Evolutionary conservation across 2,888 invertebrate species (phyloP).

Genomic region (Matsumyia berberina): DNA sequence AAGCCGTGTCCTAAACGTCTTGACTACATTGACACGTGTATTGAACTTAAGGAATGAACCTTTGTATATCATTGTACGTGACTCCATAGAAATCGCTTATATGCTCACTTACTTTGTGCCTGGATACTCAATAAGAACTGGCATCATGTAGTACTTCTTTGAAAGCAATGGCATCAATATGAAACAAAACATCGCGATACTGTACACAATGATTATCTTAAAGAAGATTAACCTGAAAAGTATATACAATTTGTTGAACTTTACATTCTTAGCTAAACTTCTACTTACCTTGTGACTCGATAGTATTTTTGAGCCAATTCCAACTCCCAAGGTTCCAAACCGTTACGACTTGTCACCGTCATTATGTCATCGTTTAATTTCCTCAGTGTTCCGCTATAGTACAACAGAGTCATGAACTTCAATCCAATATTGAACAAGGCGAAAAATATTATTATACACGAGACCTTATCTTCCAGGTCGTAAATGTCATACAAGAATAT

Average conservation of each 20-base stretch:
- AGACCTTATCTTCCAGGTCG: conserved; percentile 37
- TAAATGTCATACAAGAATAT: conserved; percentile 32
- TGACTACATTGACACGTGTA: too few species aligned
- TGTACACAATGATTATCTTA: conserved; percentile 31
- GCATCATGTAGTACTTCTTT: conserved; percentile 44
- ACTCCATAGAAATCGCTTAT: too few species aligned
- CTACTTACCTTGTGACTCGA: conserved; percentile 15
- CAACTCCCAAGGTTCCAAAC: conserved; percentile 28
- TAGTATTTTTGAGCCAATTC: conserved; percentile 41
- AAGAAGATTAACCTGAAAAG: conserved; percentile 33
- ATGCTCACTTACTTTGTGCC: conserved; percentile 56
- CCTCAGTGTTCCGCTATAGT: conserved; percentile 16
- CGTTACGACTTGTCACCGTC: conserved; percentile 25
- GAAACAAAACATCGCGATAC: conserved; percentile 9
- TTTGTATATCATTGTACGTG: too few species aligned
- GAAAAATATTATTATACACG: conserved; percentile 43
- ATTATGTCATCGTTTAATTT: conserved; percentile 17
- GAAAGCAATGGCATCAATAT: conserved; percentile 31
- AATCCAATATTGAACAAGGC: conserved; percentile 6
- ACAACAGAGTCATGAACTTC: conserved; percentile 23
- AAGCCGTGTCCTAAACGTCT: too few species aligned
- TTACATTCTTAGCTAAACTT: neutral
- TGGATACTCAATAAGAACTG: conserved; percentile 53
- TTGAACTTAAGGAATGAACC: too few species aligned
- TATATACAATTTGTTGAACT: neutral